These are phyloP conservation scores for Aurelia coerulea DNA, from an alignment of 30 jellyfish, hydroid and myxozoan species.

Conservation along the genomic window DNA sequence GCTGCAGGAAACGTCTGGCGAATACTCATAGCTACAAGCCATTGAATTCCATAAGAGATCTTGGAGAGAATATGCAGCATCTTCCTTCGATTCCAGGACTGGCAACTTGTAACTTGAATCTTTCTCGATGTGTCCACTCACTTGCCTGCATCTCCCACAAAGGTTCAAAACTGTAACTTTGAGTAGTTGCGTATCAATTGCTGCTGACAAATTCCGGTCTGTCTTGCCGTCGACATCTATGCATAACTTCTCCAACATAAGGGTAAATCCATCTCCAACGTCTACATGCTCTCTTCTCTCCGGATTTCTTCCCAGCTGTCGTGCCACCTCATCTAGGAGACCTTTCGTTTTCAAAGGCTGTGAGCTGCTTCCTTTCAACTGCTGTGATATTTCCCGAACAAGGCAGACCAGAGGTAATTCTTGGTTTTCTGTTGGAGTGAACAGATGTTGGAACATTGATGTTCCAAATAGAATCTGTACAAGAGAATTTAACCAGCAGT, in stretches of 20 bases:
- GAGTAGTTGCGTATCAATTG: not conserved
- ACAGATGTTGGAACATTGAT: not conserved
- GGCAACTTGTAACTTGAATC: not conserved
- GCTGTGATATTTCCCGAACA: not conserved
- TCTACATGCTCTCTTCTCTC: not conserved
- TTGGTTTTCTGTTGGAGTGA: not conserved
- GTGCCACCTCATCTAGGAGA: not conserved
- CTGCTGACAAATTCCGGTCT: too few relatives aligned
- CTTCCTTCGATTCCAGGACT: not conserved
- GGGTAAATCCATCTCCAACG: slow-evolving; percentile 3
- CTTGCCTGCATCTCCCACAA: not conserved
- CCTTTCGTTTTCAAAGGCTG: not conserved
- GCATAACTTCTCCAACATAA: not conserved
- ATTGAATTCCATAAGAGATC: slow-evolving; percentile 12
- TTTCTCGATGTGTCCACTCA: not conserved
- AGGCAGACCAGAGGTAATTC: too few relatives aligned
- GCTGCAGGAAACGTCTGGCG: not conserved
- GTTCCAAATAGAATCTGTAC: slow-evolving; percentile 12
- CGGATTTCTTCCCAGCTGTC: not conserved
- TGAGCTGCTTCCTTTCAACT: not conserved
- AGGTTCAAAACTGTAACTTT: not conserved
- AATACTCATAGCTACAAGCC: slow-evolving; percentile 15
- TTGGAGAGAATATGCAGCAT: not conserved
- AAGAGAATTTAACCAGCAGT: slow-evolving; percentile 26
- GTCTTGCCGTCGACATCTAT: not conserved